These are phyloP conservation scores for Drosophila bunnanda DNA, from an alignment of 2,888 invertebrate species.

Conservation along the genomic window DNA sequence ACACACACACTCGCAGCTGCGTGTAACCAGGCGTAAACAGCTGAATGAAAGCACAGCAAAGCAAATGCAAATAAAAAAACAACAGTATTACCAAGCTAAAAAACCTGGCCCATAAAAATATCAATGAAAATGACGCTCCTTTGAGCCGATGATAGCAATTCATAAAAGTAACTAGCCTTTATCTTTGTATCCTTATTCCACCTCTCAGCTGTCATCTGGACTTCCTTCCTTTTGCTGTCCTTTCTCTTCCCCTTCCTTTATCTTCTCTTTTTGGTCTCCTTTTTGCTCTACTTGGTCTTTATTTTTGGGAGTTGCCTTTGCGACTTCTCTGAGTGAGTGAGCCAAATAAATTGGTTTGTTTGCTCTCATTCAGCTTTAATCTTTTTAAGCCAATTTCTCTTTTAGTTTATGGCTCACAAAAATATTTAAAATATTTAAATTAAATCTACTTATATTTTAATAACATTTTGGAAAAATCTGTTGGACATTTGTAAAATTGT, in stretches of 20 bases:
- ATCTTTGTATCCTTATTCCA: constrained; percentile 23
- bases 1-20: constrained; percentile 40
- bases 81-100: constrained; percentile 10
- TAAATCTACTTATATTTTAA: not conserved
- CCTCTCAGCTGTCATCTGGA: constrained; percentile 35
- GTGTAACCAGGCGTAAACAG: constrained; percentile 65
- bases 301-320: constrained; percentile 54
- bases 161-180: constrained; percentile 45
- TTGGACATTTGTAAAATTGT: not conserved
- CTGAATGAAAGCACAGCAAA: constrained; percentile 46
- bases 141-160: constrained; percentile 43
- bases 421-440: too few relatives aligned
- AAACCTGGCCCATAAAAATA: constrained; percentile 67
- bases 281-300: not conserved
- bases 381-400: not conserved
- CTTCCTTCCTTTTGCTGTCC: constrained; percentile 24
- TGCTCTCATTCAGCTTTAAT: constrained; percentile 13
- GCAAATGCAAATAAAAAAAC: constrained; percentile 55
- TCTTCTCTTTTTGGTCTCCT: not conserved
- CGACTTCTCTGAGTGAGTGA: constrained; percentile 27
- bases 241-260: not conserved
- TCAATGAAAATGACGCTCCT: constrained; percentile 63
- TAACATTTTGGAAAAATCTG: not conserved
- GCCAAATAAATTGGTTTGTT: constrained; percentile 63
- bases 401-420: not conserved